Base-by-base conservation (phyloP, 2,888 invertebrate species). In the Minunthozetes semirufus region DNA sequence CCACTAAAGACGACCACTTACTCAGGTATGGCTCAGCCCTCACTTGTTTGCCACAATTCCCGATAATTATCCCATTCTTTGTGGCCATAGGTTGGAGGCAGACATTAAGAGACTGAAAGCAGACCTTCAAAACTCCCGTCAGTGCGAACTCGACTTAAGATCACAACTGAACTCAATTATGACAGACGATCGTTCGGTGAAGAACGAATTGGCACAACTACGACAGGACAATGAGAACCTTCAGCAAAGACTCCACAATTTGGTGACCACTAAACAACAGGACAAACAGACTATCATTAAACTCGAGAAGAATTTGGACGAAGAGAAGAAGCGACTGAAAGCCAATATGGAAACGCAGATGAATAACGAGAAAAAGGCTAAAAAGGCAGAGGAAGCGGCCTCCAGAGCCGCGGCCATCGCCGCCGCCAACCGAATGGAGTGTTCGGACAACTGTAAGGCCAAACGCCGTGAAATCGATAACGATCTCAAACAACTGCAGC, bases 181-280 rank as follows among this genome's bases (percentile, higher is more conserved):
- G 71, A 87, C 87, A 75, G 87, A 87, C 77, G 92, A 93, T 81
- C 88, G 88, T 80, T 86, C 86, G 79, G 84, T 86, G 53, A 87
- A 87, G 81, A 87, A 88, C 79, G 92, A 94, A 83, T 86, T 91
- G 80, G 85, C 87, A 75, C 89, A 89, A 81, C 87, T 93, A 82
- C 91, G 91, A 84, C 89, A 91, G 81, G 92, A 93, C 81, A 90
- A 93, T 82, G 93, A 94, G 80, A 90, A 90, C 82, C 85, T 94
- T 80, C 94, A 94, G 82, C 89, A 89, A 82, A 91, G 91, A 82
- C 83, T 94, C 81, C 90, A 92, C 82, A 89, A 89, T 81, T 84
- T 90, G 78, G 87, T 87, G 76, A 87, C 88, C 78, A 87, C 88
- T 78, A 88, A 91, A 72, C 89, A 90, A 81, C 85, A 88, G 79